Evolutionary conservation across 2,797 vertebrate species (phyloP), one percentile per base, ranked within the genome.

Genomic region (Siniperca scherzeri): DNA sequence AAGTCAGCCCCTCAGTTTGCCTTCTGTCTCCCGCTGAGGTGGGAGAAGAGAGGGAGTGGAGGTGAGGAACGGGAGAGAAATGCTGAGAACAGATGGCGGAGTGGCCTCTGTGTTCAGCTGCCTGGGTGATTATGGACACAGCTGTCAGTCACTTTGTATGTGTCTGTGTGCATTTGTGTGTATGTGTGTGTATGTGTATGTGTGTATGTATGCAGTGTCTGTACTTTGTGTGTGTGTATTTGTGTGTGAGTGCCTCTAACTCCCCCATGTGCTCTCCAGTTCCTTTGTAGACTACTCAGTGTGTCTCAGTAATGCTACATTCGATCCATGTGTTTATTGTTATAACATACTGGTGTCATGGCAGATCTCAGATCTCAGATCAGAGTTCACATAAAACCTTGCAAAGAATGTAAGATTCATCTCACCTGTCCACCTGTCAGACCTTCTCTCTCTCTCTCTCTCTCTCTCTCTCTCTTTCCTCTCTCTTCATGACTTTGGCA

Each of bases 81-180:
- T 69, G 30, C 59, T 70, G 69, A 52, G 80, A 93, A 92, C 94
- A 96, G 94, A 96, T 96, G 95, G 95, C 70, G 44, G 57, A 87
- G 83, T 90, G 90, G 92, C 88, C 88, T 87, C 88, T 78, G 60
- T 92, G 91, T 92, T 91, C 90, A 82, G 77, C 87, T 90, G 92
- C 82, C 76, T 86, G 91, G 91, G 91, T 90, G 90, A 93, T 94
- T 95, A 95, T 94, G 89, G 92, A 91, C 94, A 91, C 94, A 96
- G 93, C 95, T 96, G 95, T 93, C 93, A 93, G 81, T 92, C 93
- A 91, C 70, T 89, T 82, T 88, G 72, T 80, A 82, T 84, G 78
- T 87, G 50, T 56, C 87, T 80, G 75, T 86, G 77, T 77, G 30
- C 82, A 50, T 72, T 46, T 80, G 75, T 69, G 50, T 70, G 40